These are phyloP conservation scores for Bolborhynchus lineola DNA, from an alignment of 2,113 vertebrate genomes.

Conservation along the genomic window DNA sequence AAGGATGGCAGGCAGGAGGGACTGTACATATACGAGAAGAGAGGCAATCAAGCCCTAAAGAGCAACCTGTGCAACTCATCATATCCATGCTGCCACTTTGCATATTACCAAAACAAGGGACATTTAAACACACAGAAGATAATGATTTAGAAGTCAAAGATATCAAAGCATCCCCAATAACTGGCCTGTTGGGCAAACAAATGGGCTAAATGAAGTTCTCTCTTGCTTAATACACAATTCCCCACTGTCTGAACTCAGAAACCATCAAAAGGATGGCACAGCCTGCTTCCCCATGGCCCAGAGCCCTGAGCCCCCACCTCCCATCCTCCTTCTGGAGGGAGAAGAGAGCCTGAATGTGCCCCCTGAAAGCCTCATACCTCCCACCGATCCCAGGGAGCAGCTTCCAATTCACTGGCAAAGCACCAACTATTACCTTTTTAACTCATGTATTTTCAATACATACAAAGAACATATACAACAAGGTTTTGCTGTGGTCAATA, in stretches of 20 bases:
- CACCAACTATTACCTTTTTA: conserved; percentile 56
- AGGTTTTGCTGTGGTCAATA: conserved; percentile 63
- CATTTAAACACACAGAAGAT: neutral
- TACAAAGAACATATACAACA: conserved; percentile 70
- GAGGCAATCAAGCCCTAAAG: neutral
- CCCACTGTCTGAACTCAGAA: neutral
- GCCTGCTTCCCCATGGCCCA: accelerated
- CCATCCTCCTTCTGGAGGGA: neutral
- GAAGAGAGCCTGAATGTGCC: neutral
- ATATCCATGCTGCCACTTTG: accelerated
- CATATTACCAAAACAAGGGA: accelerated
- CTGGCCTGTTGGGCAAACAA: neutral
- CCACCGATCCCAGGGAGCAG: neutral
- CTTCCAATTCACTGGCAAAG: conserved; percentile 37
- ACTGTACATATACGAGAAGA: accelerated
- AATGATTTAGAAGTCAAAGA: neutral
- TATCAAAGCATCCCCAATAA: accelerated
- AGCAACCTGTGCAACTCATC: neutral
- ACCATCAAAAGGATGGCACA: accelerated
- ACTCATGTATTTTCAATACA: conserved; percentile 53
- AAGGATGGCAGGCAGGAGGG: neutral
- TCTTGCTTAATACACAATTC: neutral
- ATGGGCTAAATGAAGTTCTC: neutral
- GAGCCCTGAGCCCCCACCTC: neutral
- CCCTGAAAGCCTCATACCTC: neutral